Evolutionary conservation across 2,113 vertebrate genomes (phyloP).

Genomic region (Pelvicachromis taeniatus): DNA sequence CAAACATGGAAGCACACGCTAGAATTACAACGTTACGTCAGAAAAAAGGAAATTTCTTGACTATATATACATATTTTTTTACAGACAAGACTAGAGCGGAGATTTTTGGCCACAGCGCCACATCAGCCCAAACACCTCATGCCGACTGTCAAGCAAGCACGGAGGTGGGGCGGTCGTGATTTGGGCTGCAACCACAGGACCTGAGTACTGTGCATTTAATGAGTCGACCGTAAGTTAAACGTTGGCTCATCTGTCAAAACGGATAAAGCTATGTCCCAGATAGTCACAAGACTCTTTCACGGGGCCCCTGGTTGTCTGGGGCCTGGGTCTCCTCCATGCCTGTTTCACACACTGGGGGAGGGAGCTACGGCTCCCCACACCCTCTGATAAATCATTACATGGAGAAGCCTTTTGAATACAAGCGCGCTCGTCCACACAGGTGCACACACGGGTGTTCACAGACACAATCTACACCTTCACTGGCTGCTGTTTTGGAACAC

Average conservation of each 20-base stretch:
- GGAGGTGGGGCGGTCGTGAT: neutral
- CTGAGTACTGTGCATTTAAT: neutral
- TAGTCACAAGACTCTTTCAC: no score
- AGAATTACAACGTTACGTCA: neutral
- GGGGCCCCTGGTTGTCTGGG: no score
- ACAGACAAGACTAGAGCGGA: neutral
- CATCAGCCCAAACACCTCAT: neutral
- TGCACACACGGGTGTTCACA: no score
- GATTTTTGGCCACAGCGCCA: neutral
- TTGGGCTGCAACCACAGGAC: neutral
- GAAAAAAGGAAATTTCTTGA: neutral
- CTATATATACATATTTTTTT: no score
- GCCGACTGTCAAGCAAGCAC: rapidly evolving
- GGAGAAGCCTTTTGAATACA: no score
- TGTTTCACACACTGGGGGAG: no score
- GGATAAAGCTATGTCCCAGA: neutral
- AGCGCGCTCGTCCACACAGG: no score
- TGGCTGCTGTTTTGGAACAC: no score
- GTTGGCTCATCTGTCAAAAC: neutral
- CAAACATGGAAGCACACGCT: neutral
- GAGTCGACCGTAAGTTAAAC: neutral
- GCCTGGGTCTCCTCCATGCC: no score
- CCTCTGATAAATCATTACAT: no score
- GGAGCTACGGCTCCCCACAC: no score
- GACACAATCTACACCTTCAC: no score